Evolutionary conservation across 2,797 vertebrate species (phyloP).

Genomic region (Nyctibius grandis): DNA sequence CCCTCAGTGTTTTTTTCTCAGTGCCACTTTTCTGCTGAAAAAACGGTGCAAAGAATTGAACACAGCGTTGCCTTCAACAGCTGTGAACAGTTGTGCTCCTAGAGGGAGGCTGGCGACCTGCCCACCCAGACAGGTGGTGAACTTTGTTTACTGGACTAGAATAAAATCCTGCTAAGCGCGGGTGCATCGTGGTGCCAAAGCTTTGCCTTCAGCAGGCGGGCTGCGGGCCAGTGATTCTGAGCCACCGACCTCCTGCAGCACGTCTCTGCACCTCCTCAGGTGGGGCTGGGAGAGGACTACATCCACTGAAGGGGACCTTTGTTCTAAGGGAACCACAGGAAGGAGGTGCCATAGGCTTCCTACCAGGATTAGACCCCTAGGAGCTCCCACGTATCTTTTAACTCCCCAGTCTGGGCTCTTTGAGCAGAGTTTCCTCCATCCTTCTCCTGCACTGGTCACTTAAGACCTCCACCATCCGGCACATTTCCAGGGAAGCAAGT

Average conservation of each 20-base stretch:
- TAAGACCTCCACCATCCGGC: fast-evolving
- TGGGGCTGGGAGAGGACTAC: neutral
- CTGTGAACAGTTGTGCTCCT: neutral
- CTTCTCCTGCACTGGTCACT: neutral
- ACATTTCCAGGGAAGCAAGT: neutral
- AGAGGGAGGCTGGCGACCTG: neutral
- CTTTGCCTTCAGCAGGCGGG: neutral
- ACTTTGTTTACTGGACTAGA: neutral
- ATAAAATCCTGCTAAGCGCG: neutral
- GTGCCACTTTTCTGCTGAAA: neutral
- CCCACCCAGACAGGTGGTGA: neutral
- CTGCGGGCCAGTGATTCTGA: neutral
- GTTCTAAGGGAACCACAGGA: neutral
- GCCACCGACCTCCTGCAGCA: neutral
- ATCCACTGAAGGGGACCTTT: neutral
- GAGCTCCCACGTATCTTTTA: fast-evolving
- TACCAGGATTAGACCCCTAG: neutral
- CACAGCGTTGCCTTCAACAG: neutral
- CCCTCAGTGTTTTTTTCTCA: neutral
- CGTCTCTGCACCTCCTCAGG: neutral
- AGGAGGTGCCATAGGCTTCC: neutral
- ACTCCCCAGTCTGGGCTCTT: neutral
- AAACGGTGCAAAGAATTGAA: neutral
- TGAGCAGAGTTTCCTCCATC: neutral
- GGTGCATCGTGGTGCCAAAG: neutral